Percentiles rank a stretch among this genome's conserved stretches.
Conservation (phyloP, 2,888 invertebrate species). For the Escarpia spicata region DNA sequence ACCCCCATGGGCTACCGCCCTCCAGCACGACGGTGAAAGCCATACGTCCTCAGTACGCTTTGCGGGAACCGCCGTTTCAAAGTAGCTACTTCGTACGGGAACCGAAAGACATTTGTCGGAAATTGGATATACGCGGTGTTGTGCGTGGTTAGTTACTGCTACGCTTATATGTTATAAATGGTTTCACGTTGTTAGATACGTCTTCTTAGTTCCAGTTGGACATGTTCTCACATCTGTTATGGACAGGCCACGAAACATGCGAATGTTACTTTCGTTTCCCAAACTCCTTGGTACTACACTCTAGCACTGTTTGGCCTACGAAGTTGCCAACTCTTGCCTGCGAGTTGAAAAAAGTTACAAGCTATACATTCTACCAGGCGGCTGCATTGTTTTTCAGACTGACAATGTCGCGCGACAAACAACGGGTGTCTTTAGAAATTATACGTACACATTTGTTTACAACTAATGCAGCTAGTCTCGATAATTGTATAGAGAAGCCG, state of each 20-base stretch:
- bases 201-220: not conserved
- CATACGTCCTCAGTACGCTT: slow-evolving; percentile 40
- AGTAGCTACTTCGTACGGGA: not conserved
- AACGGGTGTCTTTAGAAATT: not conserved
- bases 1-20: slow-evolving; percentile 89
- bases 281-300: not conserved
- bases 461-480: not conserved
- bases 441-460: not conserved
- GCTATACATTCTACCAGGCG: not conserved
- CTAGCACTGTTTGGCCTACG: slow-evolving; percentile 2
- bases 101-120: not conserved
- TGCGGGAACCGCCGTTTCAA: not conserved
- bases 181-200: not conserved
- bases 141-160: not conserved
- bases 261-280: not conserved
- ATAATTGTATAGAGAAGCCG: too few relatives aligned
- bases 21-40: slow-evolving; percentile 73
- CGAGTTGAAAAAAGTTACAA: not conserved
- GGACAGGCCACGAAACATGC: not conserved
- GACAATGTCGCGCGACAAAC: not conserved
- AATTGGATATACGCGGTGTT: not conserved
- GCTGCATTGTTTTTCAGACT: slow-evolving; percentile 6
- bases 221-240: not conserved
- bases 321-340: not conserved
- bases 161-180: not conserved